Base-by-base conservation (phyloP, 64 coral and sea anemone species). In the Montipora foliosa region DNA sequence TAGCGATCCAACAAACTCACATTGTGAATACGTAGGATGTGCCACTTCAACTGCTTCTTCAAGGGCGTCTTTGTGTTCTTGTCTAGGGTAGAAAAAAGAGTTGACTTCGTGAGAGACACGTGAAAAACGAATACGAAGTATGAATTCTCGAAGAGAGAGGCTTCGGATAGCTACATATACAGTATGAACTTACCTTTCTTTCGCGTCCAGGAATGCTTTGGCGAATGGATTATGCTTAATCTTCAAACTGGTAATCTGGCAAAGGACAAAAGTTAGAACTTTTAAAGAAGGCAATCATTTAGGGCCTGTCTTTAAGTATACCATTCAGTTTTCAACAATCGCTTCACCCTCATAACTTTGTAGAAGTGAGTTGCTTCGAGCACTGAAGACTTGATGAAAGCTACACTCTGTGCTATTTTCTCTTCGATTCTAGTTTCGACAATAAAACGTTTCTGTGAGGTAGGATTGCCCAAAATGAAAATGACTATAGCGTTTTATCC, bases 171-270 rank as follows among this genome's bases (percentile, higher is more conserved):
- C 37, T 37, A 37, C 37, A 37, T 37, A 37, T 37, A 37, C 37
- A 37, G 37, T 37, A 37, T 37, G 37, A 37, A 37, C 37, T 44
- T 82, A 96, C 97, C 97, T 81, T 66, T 98, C 97, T 79, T 98
- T 98, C 1, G 94, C 94, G 77, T 98, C 97, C 52, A 98, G 91
- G 83, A 98, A 98, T 16, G 97, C 97, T 44, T 98, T 98, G 0
- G 97, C 97, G 75, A 98, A 98, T 5, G 97, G 97, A 74, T 98
- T 98, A 76, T 95, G 91, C 51, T 96, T 98, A 50, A 98, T 98
- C 82, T 98, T 98, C 67, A 98, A 83, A 79, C 88, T 91, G 14
- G 97, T 98, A 89, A 98, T 98, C 97, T 98, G 89, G 24, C 74
- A 88, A 82, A 53, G 74, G 81, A 48, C 76, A 52, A 20, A 89